Evolutionary conservation across 2,888 invertebrate species (phyloP), one percentile per base, ranked within the genome.

Genomic region (Galeruca laticollis): DNA sequence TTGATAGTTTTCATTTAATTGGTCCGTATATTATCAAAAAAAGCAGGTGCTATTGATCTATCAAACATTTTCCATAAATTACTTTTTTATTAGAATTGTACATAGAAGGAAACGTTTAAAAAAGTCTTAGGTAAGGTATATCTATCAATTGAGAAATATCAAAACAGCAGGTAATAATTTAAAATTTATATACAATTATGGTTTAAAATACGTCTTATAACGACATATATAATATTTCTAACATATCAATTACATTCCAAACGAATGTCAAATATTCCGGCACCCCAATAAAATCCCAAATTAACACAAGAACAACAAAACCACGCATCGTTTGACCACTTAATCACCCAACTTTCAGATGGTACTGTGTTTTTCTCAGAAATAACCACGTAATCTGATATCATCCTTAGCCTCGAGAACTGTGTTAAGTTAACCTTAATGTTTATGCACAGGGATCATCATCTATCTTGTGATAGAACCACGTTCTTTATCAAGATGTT

Each of bases 371-470:
- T 80, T 84, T 84, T 83, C 82, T 79, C 76, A 78, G 83, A 82
- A 84, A 82, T 51, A 51, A 20, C 21, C 79, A 80, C 79, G 85
- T 84, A 85, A 84, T 84, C 85, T 84, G 85, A 84, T 84, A 85
- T 84, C 82, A 75, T 75, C 76, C 78, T 78, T 73, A 81, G 80
- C 78, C 81, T 54, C 51, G 54, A 54, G 80, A 82, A 83, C 83
- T 83, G n/a, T 40, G 84, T 84, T 84, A 84, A 82, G 82, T 84
- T 84, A 84, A 85, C 85, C 85, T 86, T 85, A 86, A 86, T 86
- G 86, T 85, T 85, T 86, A 85, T 85, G 84, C 82, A 82, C 78
- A 76, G 78, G 77, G 78, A 79, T 80, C 82, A 80, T 80, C 84
- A 85, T 86, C 82, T 84, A 84, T 85, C 85, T 85, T 84, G 81